Evolutionary conservation across 2,888 invertebrate genomes (phyloP).

Genomic region (Malthinus seriepunctatus): DNA sequence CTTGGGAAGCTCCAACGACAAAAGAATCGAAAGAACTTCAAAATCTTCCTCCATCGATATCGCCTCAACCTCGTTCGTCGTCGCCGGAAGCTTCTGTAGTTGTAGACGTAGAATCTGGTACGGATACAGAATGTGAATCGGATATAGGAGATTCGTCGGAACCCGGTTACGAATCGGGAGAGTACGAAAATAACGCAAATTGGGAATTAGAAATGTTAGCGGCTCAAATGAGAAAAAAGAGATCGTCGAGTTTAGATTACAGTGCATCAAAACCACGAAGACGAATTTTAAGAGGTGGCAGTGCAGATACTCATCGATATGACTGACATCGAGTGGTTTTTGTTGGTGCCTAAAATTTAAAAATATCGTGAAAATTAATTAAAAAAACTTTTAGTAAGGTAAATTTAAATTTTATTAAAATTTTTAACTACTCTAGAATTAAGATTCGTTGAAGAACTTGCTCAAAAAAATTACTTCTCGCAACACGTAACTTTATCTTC

Average conservation of each 20-base stretch:
- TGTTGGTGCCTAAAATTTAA: conserved; percentile 29
- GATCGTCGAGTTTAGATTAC: conserved; percentile 52
- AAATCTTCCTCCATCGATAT: conserved; percentile 58
- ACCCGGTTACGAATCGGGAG: conserved; percentile 46
- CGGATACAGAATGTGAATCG: conserved; percentile 45
- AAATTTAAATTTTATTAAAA: conserved; percentile 11
- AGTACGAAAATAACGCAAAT: conserved; percentile 50
- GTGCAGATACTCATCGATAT: conserved; percentile 42
- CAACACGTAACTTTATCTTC: too few species aligned
- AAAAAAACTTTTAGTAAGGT: conserved; percentile 5
- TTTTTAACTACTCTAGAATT: not conserved
- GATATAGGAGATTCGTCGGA: conserved; percentile 47
- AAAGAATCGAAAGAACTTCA: conserved; percentile 71
- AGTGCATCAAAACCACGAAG: conserved; percentile 40
- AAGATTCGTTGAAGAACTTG: too few species aligned
- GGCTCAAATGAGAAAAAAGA: conserved; percentile 49
- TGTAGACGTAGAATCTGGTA: conserved; percentile 49
- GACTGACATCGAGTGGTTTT: conserved; percentile 40
- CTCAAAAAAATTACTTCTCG: too few species aligned
- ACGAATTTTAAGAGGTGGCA: conserved; percentile 46
- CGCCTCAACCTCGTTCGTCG: conserved; percentile 32
- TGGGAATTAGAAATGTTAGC: conserved; percentile 54
- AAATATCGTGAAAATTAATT: conserved; percentile 9
- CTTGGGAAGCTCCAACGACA: conserved; percentile 75
- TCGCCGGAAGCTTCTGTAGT: conserved; percentile 32